Base-by-base conservation (phyloP, 2,888 invertebrate species). In the Bugula neritina region DNA sequence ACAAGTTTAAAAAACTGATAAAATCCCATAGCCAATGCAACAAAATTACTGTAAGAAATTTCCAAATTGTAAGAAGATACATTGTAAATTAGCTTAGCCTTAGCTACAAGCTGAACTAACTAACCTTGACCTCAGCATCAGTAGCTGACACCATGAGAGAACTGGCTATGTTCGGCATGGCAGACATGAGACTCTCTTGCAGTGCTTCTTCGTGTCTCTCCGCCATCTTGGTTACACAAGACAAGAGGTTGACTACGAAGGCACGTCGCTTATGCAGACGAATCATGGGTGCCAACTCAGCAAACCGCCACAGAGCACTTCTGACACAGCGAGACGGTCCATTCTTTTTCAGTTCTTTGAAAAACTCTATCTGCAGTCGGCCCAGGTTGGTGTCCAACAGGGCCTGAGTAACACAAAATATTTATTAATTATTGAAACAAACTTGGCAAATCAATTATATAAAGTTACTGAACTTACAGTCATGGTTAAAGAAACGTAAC, bases 261-360 rank as follows among this genome's bases (percentile, higher is more conserved):
- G 90, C 89, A 79, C 91, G 89, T 74, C 91, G 89, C 83, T 91
- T 91, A 73, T 90, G 89, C 27, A 92, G 91, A 72, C 86, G 78
- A 76, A 92, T 91, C 76, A 89, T 87, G 76, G 90, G 89, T 75
- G 90, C 89, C 76, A 92, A 87, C 78, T 90, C 88, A 0, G 90
- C 89, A 84, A 93, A 92, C 74, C 91, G 86, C 85, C 88, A 89
- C 1, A 93, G 84, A 35, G 92, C 92, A 69, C 91, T 91, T 76
- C 91, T 86, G 69, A 93, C 83, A 43, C 90, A 89, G 73, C 91
- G 87, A 0, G 89, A 87, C 54, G 87, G 81, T 1, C 91, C 90
- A 84, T 92, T 92, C 80, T 89, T 89, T 82, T 91, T 91, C 63
- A 93, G 90, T 85, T 91, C 92, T 77, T 90, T 90, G 80, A 91